Percentiles rank a stretch among this genome's conserved stretches.
Conservation (phyloP, 2,888 invertebrate species). For the Lamellibrachia columna region DNA sequence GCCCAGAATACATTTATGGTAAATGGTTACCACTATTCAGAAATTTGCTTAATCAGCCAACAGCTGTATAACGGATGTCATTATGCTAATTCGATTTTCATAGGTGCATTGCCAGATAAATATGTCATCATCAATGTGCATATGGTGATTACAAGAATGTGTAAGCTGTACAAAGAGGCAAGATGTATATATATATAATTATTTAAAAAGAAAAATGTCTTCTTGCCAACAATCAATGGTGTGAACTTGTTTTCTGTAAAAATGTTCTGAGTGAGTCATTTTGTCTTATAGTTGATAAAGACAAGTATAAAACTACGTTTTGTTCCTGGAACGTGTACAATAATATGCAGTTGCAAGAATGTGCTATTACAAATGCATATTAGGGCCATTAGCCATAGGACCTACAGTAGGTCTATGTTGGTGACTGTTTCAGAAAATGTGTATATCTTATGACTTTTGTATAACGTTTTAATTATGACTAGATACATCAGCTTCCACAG, state of each 20-base stretch:
- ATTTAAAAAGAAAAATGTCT: background rate
- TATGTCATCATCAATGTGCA: background rate
- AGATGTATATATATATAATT: background rate
- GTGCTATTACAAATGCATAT: too few species aligned
- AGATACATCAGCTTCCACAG: too few species aligned
- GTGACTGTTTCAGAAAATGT: too few species aligned
- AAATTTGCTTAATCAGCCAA: background rate
- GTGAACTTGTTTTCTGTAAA: background rate
- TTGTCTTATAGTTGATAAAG: background rate
- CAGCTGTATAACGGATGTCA: background rate
- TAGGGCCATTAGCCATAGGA: too few species aligned
- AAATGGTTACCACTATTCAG: constrained; percentile 8
- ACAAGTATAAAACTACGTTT: background rate
- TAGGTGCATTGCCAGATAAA: background rate
- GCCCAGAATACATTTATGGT: background rate
- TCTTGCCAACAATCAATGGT: background rate
- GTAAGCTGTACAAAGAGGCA: background rate
- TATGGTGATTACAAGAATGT: background rate
- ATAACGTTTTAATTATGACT: too few species aligned
- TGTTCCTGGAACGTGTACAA: background rate
- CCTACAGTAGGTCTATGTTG: too few species aligned
- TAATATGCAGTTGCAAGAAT: background rate
- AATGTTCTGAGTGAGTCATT: background rate
- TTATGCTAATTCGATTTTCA: background rate
- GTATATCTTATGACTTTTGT: too few species aligned